Conservation (phyloP, 1,140 invertebrate species). For the Drosophila ohnishii region DNA sequence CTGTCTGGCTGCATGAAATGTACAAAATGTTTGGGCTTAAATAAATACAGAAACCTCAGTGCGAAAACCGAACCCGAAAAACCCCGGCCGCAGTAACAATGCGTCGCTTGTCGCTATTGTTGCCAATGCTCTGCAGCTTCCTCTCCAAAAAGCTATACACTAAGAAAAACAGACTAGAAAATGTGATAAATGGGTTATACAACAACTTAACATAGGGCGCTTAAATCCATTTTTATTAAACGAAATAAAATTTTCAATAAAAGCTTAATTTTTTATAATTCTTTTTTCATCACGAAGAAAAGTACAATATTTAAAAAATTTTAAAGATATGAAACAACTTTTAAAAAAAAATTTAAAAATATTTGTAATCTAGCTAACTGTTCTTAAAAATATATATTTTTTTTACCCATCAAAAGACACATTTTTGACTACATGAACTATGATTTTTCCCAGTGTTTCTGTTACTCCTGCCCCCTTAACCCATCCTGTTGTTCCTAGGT, state of each 20-base stretch:
- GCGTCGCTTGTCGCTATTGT: constrained; percentile 61
- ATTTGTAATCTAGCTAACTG: background rate
- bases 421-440: rapidly evolving
- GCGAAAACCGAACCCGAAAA: constrained; percentile 51
- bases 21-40: constrained; percentile 56
- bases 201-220: background rate
- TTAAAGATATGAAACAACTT: background rate
- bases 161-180: background rate
- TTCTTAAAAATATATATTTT: background rate
- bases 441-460: background rate
- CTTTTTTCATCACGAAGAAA: too few relatives aligned
- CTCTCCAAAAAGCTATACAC: constrained; percentile 4
- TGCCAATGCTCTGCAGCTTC: constrained; percentile 49
- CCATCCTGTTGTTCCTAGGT: constrained; percentile 42
- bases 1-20: constrained; percentile 66
- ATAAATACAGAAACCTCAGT: constrained; percentile 70
- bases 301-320: background rate
- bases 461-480: background rate
- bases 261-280: background rate
- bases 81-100: constrained; percentile 63
- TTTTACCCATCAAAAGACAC: background rate
- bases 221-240: background rate
- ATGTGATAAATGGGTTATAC: background rate
- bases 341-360: background rate
- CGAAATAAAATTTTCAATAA: too few relatives aligned